Evolutionary conservation across 2,113 vertebrate genomes (phyloP), one percentile per base, ranked within the genome.

Genomic region (Solenodon paradoxus): DNA sequence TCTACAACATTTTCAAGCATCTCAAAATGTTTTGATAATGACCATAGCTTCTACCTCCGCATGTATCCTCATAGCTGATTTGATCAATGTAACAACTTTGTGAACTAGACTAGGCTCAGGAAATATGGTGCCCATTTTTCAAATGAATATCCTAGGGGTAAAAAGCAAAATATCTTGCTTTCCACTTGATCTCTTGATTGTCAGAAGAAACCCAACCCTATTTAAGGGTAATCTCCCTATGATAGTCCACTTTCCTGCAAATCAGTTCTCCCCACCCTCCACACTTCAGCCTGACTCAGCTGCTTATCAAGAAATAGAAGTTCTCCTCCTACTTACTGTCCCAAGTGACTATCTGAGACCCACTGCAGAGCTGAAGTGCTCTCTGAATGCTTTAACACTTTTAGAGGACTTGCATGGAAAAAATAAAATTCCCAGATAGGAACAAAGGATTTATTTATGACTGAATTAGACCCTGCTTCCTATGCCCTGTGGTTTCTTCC

Each of bases 381-480:
- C 24, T 86, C 75, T 69, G 30, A 94, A 45, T 40, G 45, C 59
- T 53, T 63, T 45, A 47, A 59, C 38, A 40, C 57, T 89, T 81
- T 91, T 40, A 80, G 72, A 92, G 79, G 55, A 74, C 40, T 32
- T 91, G 53, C 24, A 86, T 35, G 68, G 87, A 94, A 85, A n/a
- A 96, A 94, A 88, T 26, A 11, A 90, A 59, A 72, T 83, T 91
- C 40, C 86, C 81, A 81, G 61, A 87, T 38, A 71, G 42, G 84
- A 92, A 93, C 69, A 95, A 95, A 47, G 42, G 47, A 24, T 19
- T 57, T 89, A 86, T 53, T 94, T 89, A 78, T 66, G 93, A 77
- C 68, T 0, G 1, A 63, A 91, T 83, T 42, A 88, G 75, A 71
- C 63, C 87, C 55, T 40, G 40, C 68, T 92, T 81, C 68, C 87